A percentile compares a stretch with the other conserved stretches of the same genome.
Conservation (phyloP, 2,113 vertebrate species). For the Casuarius casuarius region DNA sequence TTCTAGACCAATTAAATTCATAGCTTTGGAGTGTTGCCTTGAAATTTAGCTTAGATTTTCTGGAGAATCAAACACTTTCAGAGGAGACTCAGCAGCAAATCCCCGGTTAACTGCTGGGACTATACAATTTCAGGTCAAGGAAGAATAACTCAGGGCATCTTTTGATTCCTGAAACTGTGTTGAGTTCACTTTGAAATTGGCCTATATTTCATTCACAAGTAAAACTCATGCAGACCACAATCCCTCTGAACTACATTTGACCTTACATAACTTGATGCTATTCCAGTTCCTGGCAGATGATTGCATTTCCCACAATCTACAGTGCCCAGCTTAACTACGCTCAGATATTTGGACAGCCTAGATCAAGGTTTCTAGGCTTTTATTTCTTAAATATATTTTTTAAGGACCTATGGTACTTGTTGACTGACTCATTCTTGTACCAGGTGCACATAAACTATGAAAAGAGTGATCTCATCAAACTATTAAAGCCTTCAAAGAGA, state of each 20-base stretch:
- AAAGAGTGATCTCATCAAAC: background rate
- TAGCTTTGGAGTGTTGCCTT: background rate
- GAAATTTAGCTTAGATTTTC: background rate
- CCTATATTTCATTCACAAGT: background rate
- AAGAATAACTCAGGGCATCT: background rate
- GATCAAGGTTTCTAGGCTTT: background rate
- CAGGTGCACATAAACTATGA: rapidly evolving
- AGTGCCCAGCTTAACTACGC: background rate
- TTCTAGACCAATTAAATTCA: background rate
- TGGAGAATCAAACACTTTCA: background rate
- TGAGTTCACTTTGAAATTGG: background rate
- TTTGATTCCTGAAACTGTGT: background rate
- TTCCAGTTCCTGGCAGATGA: background rate
- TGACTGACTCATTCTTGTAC: background rate
- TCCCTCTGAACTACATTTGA: background rate
- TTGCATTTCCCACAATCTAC: background rate
- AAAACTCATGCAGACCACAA: background rate
- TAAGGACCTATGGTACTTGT: background rate
- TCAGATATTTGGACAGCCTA: background rate
- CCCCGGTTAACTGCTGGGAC: background rate
- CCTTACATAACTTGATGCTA: background rate
- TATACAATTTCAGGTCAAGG: background rate
- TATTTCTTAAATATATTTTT: background rate
- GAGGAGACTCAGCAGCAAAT: background rate
- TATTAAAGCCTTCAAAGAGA: background rate